Conservation (phyloP, 30 jellyfish, hydroid and myxozoan species). For the Aurelia sp. region DNA sequence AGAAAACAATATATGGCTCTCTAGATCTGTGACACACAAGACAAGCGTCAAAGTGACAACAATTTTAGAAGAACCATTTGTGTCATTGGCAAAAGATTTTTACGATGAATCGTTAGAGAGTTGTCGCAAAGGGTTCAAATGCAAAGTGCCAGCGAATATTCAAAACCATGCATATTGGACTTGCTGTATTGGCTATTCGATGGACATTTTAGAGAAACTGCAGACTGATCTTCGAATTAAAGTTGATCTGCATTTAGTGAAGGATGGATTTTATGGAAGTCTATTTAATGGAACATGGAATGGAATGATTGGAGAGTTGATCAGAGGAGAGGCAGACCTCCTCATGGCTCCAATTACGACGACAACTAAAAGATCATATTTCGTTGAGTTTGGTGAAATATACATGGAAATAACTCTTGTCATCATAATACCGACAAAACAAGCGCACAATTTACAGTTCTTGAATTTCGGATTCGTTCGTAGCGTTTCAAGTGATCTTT, state of each 20-base stretch:
- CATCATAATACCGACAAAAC: constrained; percentile 22
- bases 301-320: constrained; percentile 91
- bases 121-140: constrained; percentile 46
- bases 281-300: constrained; percentile 49
- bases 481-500: constrained; percentile 23
- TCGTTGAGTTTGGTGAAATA: constrained; percentile 79
- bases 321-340: constrained; percentile 75
- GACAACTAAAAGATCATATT: constrained; percentile 37
- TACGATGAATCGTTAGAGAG: neutral
- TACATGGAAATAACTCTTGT: constrained; percentile 61
- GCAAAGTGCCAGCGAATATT: constrained; percentile 11
- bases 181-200: constrained; percentile 86
- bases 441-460: neutral
- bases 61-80: constrained; percentile 52
- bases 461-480: constrained; percentile 55
- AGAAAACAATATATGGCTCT: too few relatives aligned
- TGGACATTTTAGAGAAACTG: constrained; percentile 66
- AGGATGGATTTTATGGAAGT: constrained; percentile 87
- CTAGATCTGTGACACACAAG: too few relatives aligned
- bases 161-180: constrained; percentile 41
- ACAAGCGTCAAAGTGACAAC: constrained; percentile 12
- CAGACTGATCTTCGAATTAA: constrained; percentile 34
- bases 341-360: constrained; percentile 86
- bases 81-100: neutral
- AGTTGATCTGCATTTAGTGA: constrained; percentile 67